Evolutionary conservation across 2,797 vertebrate species (phyloP).

Genomic region (Acanthopagrus latus): DNA sequence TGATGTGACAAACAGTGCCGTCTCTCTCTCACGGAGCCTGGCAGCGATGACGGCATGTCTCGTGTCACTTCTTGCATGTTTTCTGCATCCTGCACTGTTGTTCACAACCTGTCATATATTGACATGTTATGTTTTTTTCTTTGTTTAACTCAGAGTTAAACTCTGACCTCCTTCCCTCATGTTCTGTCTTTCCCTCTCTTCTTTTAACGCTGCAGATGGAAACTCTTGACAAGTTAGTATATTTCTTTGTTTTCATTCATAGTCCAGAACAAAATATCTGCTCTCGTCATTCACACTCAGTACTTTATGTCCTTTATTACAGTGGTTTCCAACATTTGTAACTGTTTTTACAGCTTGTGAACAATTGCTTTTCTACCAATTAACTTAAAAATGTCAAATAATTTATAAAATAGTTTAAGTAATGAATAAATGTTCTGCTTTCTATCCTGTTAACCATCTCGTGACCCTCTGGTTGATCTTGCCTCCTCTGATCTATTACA

Average conservation of each 20-base stretch:
- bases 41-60: conserved; percentile 71
- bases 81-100: conserved; percentile 52
- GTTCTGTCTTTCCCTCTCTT: conserved; percentile 67
- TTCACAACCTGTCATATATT: conserved; percentile 37
- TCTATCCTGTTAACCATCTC: not conserved
- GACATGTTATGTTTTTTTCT: conserved; percentile 46
- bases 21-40: conserved; percentile 65
- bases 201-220: conserved; percentile 89
- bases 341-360: not conserved
- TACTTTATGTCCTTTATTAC: not conserved
- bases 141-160: conserved; percentile 62
- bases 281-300: conserved; percentile 22
- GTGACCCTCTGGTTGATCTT: not conserved
- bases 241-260: conserved; percentile 52
- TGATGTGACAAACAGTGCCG: conserved; percentile 70
- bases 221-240: conserved; percentile 97
- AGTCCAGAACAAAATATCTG: conserved; percentile 27
- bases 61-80: conserved; percentile 60
- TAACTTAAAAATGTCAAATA: not conserved
- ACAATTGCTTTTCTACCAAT: not conserved
- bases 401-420: not conserved
- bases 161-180: conserved; percentile 64
- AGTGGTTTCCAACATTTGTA: conserved; percentile 6
- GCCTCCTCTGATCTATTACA: not conserved
- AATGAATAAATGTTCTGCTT: not conserved